Percentiles rank a stretch among this genome's conserved stretches.
These are phyloP conservation scores for Agapornis canus DNA, from an alignment of 2,797 vertebrate genomes.

Conservation along the genomic window DNA sequence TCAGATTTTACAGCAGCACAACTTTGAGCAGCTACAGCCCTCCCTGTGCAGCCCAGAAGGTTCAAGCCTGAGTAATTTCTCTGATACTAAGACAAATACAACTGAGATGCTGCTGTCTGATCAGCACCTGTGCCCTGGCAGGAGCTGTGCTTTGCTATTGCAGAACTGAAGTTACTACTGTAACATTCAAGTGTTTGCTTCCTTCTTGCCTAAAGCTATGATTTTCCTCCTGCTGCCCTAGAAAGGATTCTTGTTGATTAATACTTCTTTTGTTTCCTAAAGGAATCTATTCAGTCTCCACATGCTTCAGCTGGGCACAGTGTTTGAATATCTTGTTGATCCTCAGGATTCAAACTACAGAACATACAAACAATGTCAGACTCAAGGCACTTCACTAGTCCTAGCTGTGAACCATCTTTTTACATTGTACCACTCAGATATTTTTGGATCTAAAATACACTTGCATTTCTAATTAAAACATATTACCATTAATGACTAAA, in stretches of 20 bases:
- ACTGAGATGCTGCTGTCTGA: not conserved
- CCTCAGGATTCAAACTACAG: constrained; percentile 35
- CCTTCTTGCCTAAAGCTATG: constrained; percentile 17
- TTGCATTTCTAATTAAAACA: constrained; percentile 68
- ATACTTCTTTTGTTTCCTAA: constrained; percentile 40
- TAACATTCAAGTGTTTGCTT: not conserved
- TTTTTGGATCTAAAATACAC: constrained; percentile 45
- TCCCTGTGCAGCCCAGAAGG: not conserved
- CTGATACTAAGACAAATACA: not conserved
- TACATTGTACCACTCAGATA: constrained; percentile 30
- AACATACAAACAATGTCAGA: constrained; percentile 36
- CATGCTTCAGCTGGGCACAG: not conserved
- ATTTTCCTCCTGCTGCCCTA: constrained; percentile 1
- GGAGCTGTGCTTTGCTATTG: not conserved
- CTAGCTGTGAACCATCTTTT: constrained; percentile 47
- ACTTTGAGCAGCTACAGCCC: not conserved
- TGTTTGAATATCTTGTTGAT: constrained; percentile 13
- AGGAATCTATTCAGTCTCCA: constrained; percentile 30
- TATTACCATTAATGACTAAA: constrained; percentile 51
- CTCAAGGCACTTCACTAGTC: constrained; percentile 14
- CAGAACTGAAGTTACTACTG: not conserved
- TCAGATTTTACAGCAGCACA: not conserved
- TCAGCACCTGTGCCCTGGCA: not conserved
- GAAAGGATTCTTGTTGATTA: constrained; percentile 40
- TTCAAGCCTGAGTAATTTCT: not conserved